Evolutionary conservation across 1,140 invertebrate species (phyloP).

Genomic region (Drosophila pectinifera): DNA sequence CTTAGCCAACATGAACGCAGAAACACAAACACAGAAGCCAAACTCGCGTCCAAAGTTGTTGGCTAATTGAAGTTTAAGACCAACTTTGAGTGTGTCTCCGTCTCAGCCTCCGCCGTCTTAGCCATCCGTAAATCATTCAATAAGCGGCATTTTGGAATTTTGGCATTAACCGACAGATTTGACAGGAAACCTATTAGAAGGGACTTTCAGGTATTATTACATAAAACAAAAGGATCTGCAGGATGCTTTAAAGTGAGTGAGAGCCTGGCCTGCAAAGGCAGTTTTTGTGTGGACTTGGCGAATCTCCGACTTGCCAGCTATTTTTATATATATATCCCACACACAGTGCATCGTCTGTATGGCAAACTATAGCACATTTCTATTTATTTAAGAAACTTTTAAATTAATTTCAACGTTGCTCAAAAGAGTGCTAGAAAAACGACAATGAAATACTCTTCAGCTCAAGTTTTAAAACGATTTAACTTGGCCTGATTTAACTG

Average conservation of each 20-base stretch:
- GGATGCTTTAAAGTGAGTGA: slow-evolving; percentile 5
- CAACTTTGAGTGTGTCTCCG: slow-evolving; percentile 15
- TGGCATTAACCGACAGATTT: slow-evolving; percentile 42
- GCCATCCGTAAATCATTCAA: slow-evolving; percentile 53
- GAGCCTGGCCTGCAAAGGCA: not conserved
- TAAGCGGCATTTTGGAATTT: slow-evolving; percentile 38
- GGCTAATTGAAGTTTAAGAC: slow-evolving; percentile 55
- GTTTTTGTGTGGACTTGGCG: too few relatives aligned
- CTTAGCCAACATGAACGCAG: slow-evolving; percentile 2
- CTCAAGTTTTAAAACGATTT: too few relatives aligned
- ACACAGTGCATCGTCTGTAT: not conserved
- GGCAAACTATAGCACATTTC: too few relatives aligned
- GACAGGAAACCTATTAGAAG: slow-evolving; percentile 24
- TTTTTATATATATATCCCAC: not conserved
- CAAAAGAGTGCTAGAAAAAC: too few relatives aligned
- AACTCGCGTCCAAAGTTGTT: slow-evolving; percentile 16
- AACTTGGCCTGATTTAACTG: too few relatives aligned
- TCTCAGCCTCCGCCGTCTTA: not conserved
- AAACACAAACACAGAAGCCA: not conserved
- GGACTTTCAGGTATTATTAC: slow-evolving; percentile 11
- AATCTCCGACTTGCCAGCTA: slow-evolving; percentile 16
- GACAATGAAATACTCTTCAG: too few relatives aligned
- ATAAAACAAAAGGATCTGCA: not conserved
- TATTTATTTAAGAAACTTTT: too few relatives aligned
- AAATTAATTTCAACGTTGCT: too few relatives aligned